Evolutionary conservation across 2,797 vertebrate species (phyloP).

Genomic region (Otolemur crassicaudatus): DNA sequence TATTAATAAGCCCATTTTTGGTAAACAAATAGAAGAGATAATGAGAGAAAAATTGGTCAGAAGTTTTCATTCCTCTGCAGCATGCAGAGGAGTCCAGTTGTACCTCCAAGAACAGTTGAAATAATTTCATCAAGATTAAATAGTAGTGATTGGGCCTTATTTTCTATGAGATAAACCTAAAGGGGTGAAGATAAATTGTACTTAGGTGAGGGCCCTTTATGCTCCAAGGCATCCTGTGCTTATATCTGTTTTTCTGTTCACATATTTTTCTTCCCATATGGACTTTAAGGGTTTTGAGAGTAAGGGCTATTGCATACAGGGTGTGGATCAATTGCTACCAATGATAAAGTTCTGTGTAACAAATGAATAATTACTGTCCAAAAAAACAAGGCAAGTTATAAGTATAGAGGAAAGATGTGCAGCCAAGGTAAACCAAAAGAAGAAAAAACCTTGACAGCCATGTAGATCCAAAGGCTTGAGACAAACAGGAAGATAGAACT

Average conservation of each 20-base stretch:
- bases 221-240: background rate
- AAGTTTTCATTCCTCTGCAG: background rate
- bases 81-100: background rate
- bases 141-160: background rate
- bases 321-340: background rate
- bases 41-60: background rate
- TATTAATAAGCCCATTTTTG: background rate
- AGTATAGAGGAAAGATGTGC: background rate
- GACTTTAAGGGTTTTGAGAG: background rate
- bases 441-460: background rate
- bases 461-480: background rate
- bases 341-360: background rate
- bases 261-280: background rate
- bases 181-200: background rate
- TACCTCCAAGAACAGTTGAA: background rate
- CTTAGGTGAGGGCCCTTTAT: background rate
- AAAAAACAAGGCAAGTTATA: background rate
- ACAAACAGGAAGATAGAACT: background rate
- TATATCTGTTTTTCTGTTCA: background rate
- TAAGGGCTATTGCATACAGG: background rate
- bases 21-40: background rate
- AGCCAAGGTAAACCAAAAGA: background rate
- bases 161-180: background rate
- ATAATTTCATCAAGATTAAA: background rate
- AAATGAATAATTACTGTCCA: background rate